These are phyloP conservation scores for Apostichopus leukothele DNA, from an alignment of 53 echinoderm and acorn worm genomes.

Conservation along the genomic window DNA sequence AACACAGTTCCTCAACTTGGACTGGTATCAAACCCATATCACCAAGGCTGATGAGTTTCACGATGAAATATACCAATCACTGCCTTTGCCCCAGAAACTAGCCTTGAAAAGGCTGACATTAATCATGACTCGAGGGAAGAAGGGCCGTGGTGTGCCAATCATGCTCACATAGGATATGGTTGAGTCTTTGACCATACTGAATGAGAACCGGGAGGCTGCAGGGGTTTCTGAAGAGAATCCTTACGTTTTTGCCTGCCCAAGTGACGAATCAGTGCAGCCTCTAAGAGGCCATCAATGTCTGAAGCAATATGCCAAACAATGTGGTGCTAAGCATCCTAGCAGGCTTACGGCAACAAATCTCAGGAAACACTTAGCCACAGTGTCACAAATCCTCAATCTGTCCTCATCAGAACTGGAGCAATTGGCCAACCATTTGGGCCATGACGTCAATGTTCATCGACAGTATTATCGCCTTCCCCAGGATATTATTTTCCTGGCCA, in stretches of 20 bases:
- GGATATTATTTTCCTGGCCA: background rate
- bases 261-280: background rate
- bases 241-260: background rate
- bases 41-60: background rate
- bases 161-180: constrained; percentile 7
- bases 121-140: constrained; percentile 13
- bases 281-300: constrained; percentile 18
- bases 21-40: background rate
- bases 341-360: constrained; percentile 56
- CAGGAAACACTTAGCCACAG: constrained; percentile 54
- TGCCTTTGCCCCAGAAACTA: constrained; percentile 1
- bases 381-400: constrained; percentile 55
- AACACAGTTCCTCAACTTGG: constrained; percentile 19
- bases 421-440: constrained; percentile 10
- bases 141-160: constrained; percentile 33
- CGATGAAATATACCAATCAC: constrained; percentile 23
- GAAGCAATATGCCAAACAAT: constrained; percentile 12
- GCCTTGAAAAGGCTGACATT: background rate
- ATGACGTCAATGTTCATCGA: constrained; percentile 7
- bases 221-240: constrained; percentile 38
- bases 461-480: constrained; percentile 29
- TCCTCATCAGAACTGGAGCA: constrained; percentile 29
- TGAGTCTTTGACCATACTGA: constrained; percentile 26
- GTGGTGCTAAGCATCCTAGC: constrained; percentile 53
- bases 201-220: background rate